A percentile compares a stretch with the other conserved stretches of the same genome.
phyloP scores from a whole-genome alignment of 2,113 vertebrate species.

The Halichoerus grypus region DNA sequence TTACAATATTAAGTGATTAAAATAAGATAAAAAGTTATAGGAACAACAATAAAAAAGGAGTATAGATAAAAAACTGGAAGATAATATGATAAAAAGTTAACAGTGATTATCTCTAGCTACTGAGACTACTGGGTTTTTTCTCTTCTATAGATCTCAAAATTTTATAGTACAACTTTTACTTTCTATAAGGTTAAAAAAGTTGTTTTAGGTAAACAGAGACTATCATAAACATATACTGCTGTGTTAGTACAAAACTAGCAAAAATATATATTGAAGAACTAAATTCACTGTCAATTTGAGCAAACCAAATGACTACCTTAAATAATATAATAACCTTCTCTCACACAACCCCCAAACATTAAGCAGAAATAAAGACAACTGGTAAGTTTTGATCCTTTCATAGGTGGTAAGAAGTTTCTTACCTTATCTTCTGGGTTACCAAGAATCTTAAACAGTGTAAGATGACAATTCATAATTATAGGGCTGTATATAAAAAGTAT shows the following conservation, averaged over 20 bases:
- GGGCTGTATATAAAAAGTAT: slow-evolving; percentile 28
- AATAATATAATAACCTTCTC: slow-evolving; percentile 42
- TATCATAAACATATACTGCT: background rate
- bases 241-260: background rate
- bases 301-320: background rate
- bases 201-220: slow-evolving; percentile 7
- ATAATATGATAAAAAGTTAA: slow-evolving; percentile 60
- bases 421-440: background rate
- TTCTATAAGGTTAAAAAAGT: slow-evolving; percentile 13
- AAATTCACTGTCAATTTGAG: slow-evolving; percentile 51
- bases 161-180: background rate
- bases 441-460: slow-evolving; percentile 36
- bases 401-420: background rate
- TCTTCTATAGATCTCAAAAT: slow-evolving; percentile 35
- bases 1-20: slow-evolving; percentile 10
- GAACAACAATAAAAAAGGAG: slow-evolving; percentile 29
- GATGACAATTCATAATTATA: slow-evolving; percentile 16
- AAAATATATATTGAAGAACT: slow-evolving; percentile 15
- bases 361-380: slow-evolving; percentile 38
- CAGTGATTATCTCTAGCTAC: slow-evolving; percentile 14
- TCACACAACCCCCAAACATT: background rate
- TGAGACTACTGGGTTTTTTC: background rate
- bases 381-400: slow-evolving; percentile 52
- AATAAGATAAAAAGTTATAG: slow-evolving; percentile 14
- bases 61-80: background rate